Percentiles rank a stretch among this genome's conserved stretches.
Conservation (phyloP, 37 sponge, comb jelly and placozoan species). For the Petrosia ficiformis region DNA sequence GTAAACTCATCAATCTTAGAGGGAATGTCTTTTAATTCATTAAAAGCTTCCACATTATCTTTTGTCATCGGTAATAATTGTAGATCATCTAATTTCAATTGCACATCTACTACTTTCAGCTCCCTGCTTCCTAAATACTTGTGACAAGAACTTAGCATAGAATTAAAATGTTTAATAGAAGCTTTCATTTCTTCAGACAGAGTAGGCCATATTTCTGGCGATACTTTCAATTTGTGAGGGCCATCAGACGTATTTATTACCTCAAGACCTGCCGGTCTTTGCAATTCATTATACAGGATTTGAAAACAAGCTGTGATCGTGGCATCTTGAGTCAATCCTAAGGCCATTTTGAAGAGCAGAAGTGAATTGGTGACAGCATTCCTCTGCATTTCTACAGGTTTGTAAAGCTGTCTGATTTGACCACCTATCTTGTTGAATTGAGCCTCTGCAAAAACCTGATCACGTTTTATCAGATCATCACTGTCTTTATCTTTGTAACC, state of each 20-base stretch:
- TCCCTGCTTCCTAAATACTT: not conserved
- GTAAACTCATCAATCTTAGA: not conserved
- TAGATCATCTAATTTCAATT: not conserved
- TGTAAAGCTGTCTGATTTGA: not conserved
- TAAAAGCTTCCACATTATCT: not conserved
- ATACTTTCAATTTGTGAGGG: not conserved
- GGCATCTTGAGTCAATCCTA: slow-evolving; percentile 6
- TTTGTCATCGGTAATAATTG: slow-evolving; percentile 5
- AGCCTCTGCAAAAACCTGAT: not conserved
- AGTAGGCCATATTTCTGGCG: not conserved
- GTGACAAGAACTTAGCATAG: slow-evolving; percentile 9
- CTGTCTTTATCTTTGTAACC: not conserved
- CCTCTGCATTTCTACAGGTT: slow-evolving; percentile 10
- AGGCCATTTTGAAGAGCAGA: not conserved
- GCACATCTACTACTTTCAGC: not conserved
- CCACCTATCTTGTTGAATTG: not conserved
- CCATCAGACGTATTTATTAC: not conserved
- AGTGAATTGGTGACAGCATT: not conserved
- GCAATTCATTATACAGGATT: not conserved
- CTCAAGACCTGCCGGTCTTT: not conserved
- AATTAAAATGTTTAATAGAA: slow-evolving; percentile 7
- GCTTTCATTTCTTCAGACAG: not conserved
- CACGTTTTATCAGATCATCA: no score
- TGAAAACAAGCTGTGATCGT: not conserved
- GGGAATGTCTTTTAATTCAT: not conserved